Evolutionary conservation across 1,140 invertebrate species (phyloP).

Genomic region (Trialeurodes vaporariorum): DNA sequence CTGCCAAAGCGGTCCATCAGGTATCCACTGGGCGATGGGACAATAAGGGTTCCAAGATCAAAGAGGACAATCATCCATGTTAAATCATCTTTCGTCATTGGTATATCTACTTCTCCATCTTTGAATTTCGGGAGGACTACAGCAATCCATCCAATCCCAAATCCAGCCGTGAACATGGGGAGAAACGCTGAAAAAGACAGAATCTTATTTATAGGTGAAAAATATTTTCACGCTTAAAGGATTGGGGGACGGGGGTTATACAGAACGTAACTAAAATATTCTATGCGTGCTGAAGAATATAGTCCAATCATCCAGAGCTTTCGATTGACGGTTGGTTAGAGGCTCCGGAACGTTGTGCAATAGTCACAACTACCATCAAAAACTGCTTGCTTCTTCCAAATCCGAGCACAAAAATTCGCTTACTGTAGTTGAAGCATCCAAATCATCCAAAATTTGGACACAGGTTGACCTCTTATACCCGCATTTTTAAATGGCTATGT

Average conservation of each 20-base stretch:
- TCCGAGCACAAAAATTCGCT: too few species aligned
- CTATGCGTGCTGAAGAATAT: slow-evolving; percentile 14
- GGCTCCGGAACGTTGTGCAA: slow-evolving; percentile 24
- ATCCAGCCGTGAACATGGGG: background rate
- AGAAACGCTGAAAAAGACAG: background rate
- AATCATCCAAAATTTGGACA: too few species aligned
- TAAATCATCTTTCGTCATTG: slow-evolving; percentile 12
- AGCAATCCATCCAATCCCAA: background rate
- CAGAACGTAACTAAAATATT: slow-evolving; percentile 31
- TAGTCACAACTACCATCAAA: slow-evolving; percentile 18
- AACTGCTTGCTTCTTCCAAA: too few species aligned
- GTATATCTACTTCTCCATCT: background rate
- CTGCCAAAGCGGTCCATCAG: slow-evolving; percentile 64
- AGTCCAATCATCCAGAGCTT: background rate
- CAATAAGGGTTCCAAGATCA: slow-evolving; percentile 23
- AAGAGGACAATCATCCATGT: slow-evolving; percentile 22
- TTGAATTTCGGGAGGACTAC: background rate
- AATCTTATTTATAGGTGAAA: too few species aligned
- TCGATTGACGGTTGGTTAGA: slow-evolving; percentile 18
- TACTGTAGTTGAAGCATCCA: too few species aligned
- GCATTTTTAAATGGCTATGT: too few species aligned
- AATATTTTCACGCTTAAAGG: too few species aligned
- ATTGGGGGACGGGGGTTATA: slow-evolving; percentile 32
- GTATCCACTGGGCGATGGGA: slow-evolving; percentile 30
- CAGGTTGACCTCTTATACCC: too few species aligned